Conservation (phyloP, 1,140 invertebrate genomes). For the Mylabris phalerata region DNA sequence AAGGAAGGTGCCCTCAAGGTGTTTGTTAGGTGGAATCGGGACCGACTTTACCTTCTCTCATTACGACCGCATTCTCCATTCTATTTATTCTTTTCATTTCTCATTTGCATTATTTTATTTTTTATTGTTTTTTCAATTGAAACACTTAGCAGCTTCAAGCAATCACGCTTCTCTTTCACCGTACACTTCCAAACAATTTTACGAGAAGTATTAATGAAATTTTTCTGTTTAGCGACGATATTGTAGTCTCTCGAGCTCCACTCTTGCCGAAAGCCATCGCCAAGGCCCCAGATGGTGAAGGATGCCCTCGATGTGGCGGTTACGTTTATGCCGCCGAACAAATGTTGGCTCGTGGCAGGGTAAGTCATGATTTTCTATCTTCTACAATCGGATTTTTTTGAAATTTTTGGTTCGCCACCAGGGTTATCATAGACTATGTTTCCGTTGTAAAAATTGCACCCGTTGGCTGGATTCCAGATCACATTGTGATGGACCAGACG, state of each 20-base stretch:
- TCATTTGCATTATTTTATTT: too few species aligned
- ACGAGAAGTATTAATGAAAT: background rate
- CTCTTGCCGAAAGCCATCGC: conserved; percentile 59
- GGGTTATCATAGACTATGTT: conserved; percentile 86
- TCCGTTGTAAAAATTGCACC: conserved; percentile 83
- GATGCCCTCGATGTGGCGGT: conserved; percentile 85
- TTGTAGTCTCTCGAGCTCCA: conserved; percentile 30
- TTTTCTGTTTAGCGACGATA: conserved; percentile 27
- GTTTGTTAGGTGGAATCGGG: conserved; percentile 28
- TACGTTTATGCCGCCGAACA: conserved; percentile 90
- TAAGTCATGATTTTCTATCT: conserved; percentile 46
- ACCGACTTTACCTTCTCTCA: conserved; percentile 55
- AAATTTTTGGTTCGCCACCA: conserved; percentile 33
- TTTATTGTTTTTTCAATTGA: background rate
- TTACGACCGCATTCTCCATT: conserved; percentile 39
- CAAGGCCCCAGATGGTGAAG: conserved; percentile 78
- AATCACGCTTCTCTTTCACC: conserved; percentile 1
- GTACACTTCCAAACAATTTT: background rate
- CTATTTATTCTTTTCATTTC: conserved; percentile 15
- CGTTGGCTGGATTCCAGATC: conserved; percentile 89
- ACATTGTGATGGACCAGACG: conserved; percentile 88
- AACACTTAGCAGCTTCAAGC: conserved; percentile 21
- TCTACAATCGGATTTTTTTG: too few species aligned
- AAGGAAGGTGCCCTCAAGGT: conserved; percentile 50
- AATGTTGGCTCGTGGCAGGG: conserved; percentile 84